phyloP scores from a whole-genome alignment of 92 coral and sea anemone species.

The Umimayanthus chanpuru region DNA sequence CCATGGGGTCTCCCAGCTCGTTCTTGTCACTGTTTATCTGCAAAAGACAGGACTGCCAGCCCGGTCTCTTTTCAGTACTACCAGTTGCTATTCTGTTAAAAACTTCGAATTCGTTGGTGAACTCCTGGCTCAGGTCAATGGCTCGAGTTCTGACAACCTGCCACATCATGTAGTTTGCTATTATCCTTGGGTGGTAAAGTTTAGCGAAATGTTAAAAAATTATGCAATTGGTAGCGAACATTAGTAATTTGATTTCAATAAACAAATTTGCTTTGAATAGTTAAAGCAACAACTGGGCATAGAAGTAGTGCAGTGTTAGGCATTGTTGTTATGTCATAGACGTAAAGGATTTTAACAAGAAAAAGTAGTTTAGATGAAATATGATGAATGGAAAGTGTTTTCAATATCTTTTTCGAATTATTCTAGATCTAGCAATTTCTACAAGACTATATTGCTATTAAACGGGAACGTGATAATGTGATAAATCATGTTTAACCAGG shows the following conservation, averaged over 20 bases:
- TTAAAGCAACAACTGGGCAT: too few species aligned
- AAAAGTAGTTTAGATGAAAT: too few species aligned
- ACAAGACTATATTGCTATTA: too few species aligned
- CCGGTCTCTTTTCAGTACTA: conserved; percentile 29
- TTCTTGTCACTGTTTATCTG: conserved; percentile 55
- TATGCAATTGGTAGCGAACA: background rate
- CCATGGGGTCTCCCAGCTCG: conserved; percentile 81
- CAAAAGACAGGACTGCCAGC: conserved; percentile 50
- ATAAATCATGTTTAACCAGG: too few species aligned
- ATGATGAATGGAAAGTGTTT: too few species aligned
- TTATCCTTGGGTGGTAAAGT: conserved; percentile 10
- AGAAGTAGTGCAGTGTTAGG: too few species aligned
- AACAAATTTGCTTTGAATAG: background rate
- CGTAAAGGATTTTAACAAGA: too few species aligned
- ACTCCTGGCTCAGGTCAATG: conserved; percentile 36
- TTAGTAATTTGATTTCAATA: background rate
- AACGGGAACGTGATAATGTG: too few species aligned
- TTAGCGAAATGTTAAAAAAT: background rate
- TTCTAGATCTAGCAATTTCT: too few species aligned
- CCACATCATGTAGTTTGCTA: conserved; percentile 71
- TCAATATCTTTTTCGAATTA: too few species aligned
- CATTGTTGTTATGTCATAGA: too few species aligned
- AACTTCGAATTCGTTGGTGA: conserved; percentile 19
- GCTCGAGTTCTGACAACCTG: conserved; percentile 36
- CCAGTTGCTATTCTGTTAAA: conserved; percentile 33